phyloP scores from a whole-genome alignment of 2,113 vertebrate species.

The Mustela lutreola region DNA sequence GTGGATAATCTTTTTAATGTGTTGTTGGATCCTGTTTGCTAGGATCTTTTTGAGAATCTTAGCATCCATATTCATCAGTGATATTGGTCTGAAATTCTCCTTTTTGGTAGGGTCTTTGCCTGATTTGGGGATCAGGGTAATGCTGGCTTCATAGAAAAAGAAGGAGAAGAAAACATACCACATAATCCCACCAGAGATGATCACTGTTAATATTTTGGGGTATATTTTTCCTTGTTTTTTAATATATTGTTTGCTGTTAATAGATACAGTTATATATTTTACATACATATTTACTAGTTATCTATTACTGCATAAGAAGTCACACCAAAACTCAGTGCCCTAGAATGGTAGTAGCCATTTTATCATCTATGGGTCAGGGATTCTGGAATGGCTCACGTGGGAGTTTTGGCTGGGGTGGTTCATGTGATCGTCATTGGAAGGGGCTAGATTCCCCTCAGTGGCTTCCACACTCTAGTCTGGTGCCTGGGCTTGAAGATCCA shows the following conservation, averaged over 20 bases:
- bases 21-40: no score
- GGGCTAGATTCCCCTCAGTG: background rate
- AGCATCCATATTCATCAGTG: no score
- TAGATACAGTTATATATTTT: background rate
- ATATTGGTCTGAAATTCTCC: no score
- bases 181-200: background rate
- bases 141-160: background rate
- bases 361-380: background rate
- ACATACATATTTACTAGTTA: background rate
- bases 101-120: no score
- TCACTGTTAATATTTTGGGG: background rate
- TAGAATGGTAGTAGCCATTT: background rate
- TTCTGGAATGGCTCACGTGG: background rate
- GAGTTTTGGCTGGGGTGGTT: background rate
- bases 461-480: background rate
- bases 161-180: background rate
- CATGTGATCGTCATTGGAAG: background rate
- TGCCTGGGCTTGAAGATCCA: background rate
- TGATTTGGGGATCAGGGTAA: no score
- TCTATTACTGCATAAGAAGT: background rate
- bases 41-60: no score
- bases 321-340: background rate
- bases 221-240: background rate
- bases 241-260: background rate
- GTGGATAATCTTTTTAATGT: no score